Percentiles rank a stretch among this genome's conserved stretches.
Evolutionary conservation across 2,797 vertebrate species (phyloP).

Genomic region (Arctocebus calabarensis): DNA sequence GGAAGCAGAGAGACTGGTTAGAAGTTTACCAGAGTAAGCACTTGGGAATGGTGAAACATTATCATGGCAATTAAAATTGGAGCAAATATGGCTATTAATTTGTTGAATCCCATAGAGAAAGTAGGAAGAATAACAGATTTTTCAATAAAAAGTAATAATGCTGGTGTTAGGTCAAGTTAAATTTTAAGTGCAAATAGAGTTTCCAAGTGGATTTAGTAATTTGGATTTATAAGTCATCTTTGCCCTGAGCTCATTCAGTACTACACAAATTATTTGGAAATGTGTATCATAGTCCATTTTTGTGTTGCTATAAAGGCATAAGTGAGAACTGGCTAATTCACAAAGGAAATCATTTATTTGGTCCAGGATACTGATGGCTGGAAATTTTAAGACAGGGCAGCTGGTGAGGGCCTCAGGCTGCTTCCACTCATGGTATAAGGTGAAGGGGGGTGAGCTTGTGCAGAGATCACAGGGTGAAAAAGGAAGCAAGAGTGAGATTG

Average conservation of each 20-base stretch:
- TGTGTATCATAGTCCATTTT: neutral
- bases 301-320: neutral
- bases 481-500: neutral
- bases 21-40: neutral
- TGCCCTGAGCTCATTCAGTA: neutral
- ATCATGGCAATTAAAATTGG: neutral
- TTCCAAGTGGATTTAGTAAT: constrained; percentile 3
- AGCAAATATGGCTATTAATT: neutral
- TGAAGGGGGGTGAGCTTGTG: neutral
- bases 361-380: neutral
- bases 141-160: neutral
- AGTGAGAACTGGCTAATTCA: neutral
- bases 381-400: neutral
- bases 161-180: neutral
- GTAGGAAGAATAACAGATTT: constrained; percentile 22
- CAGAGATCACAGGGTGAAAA: neutral
- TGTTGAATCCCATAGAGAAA: neutral
- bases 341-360: neutral
- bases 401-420: neutral
- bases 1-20: neutral
- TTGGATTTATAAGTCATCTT: neutral
- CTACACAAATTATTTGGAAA: constrained; percentile 23
- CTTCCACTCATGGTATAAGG: neutral
- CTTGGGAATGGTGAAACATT: neutral
- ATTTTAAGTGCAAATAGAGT: constrained; percentile 4